Base-by-base conservation (phyloP, 2,113 vertebrate species). In the Arenaria interpres region DNA sequence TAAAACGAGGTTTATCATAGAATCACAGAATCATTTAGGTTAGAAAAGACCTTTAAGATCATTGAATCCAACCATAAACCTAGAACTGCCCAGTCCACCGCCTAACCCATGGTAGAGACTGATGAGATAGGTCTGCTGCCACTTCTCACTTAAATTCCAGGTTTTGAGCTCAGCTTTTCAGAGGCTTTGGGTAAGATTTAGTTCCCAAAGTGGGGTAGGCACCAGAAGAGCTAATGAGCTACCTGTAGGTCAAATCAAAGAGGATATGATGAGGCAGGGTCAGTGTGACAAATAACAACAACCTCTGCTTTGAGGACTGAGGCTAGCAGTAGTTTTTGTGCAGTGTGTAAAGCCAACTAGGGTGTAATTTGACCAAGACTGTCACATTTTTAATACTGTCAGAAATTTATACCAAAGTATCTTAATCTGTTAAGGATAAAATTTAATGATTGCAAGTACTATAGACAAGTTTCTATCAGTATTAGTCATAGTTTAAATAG, bases 351-450 rank as follows among this genome's bases (percentile, higher is more conserved):
- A 76, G 39, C 10, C 68, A 89, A 14, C 3, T 14, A 63, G 37
- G 25, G 14, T 32, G 12, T 10, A n/a, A 81, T 78, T 41, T 87
- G 46, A 90, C 56, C 85, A 82, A 85, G 60, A 28, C 51, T 89
- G 67, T 37, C 75, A 74, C 57, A 87, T 82, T 90, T 95, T 76
- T 92, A 95, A 90, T 91, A 67, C 19, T 50, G 27, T 57, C 85
- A 74, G 80, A 94, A 96, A 93, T 97, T 90, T 89, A 66, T 4
- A 1, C 25, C 39, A 43, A 96, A 75, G 8, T 28, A 20, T 41
- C 48, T 77, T 62, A 46, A 41, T 82, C 32, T 73, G 7, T 80
- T 57, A 96, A 91, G 63, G 85, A 73, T 75, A 90, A 95, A 88
- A 57, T 50, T 28, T 50, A 71, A 72, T 48, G 30, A 60, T 48